Evolutionary conservation across 1,140 invertebrate species (phyloP).

Genomic region (Ganaspis sp.): DNA sequence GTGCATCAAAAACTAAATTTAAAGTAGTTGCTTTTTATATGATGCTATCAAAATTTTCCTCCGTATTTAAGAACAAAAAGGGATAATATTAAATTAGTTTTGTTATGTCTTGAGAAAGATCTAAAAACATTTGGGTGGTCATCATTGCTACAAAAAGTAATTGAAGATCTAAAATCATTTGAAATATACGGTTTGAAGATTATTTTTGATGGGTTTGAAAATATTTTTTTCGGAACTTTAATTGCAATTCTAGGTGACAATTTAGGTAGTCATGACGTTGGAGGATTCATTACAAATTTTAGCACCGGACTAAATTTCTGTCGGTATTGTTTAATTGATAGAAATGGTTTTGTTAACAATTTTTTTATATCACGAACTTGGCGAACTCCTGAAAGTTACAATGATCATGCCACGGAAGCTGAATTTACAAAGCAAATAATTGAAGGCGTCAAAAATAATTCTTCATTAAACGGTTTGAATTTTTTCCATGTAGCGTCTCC

Average conservation of each 20-base stretch:
- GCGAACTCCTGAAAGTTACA: too few species aligned
- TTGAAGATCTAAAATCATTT: slow-evolving; percentile 39
- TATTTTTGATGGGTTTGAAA: not conserved
- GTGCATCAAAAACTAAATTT: slow-evolving; percentile 41
- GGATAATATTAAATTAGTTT: too few species aligned
- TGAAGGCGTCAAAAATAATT: too few species aligned
- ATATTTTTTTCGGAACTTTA: slow-evolving; percentile 41
- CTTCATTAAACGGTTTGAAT: too few species aligned
- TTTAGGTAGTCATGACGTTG: slow-evolving; percentile 51
- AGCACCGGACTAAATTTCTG: slow-evolving; percentile 46
- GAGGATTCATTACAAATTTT: slow-evolving; percentile 55
- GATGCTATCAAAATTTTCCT: slow-evolving; percentile 40
- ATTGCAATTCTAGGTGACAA: slow-evolving; percentile 53
- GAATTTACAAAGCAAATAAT: too few species aligned
- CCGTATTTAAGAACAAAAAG: slow-evolving; percentile 32
- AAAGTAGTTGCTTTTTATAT: slow-evolving; percentile 46
- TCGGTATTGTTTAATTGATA: slow-evolving; percentile 44
- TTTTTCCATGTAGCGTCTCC: not conserved
- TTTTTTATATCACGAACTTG: not conserved
- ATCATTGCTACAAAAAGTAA: slow-evolving; percentile 35
- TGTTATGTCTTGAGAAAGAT: slow-evolving; percentile 30
- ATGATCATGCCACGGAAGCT: too few species aligned
- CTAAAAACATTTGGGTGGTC: slow-evolving; percentile 34
- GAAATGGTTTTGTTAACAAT: not conserved
- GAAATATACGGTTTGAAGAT: slow-evolving; percentile 40